Evolutionary conservation across 1,140 invertebrate genomes (phyloP).

Genomic region (Drosophila sp.): DNA sequence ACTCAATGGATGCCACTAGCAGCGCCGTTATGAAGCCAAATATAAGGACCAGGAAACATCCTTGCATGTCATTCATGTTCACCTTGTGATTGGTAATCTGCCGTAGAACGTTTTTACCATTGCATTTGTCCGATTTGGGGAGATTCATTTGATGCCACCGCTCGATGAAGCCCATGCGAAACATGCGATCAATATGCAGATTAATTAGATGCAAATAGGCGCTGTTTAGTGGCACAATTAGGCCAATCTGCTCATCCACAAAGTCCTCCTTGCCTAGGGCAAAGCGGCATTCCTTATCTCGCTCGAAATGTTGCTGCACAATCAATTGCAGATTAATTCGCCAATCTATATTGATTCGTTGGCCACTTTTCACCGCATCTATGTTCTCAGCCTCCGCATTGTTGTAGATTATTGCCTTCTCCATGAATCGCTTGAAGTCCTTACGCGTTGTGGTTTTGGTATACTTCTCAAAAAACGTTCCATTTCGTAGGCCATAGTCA

Average conservation of each 20-base stretch:
- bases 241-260: slow-evolving; percentile 90
- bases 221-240: slow-evolving; percentile 89
- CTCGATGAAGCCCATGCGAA: slow-evolving; percentile 92
- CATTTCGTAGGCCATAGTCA: slow-evolving; percentile 90
- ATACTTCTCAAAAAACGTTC: slow-evolving; percentile 89
- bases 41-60: slow-evolving; percentile 84
- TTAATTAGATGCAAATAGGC: slow-evolving; percentile 89
- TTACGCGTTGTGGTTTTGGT: slow-evolving; percentile 80
- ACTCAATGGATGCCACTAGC: slow-evolving; percentile 50
- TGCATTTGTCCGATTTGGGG: slow-evolving; percentile 91
- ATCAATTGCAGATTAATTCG: slow-evolving; percentile 87
- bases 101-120: slow-evolving; percentile 84
- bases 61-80: slow-evolving; percentile 94
- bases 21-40: slow-evolving; percentile 62
- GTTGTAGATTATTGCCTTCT: slow-evolving; percentile 83
- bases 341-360: slow-evolving; percentile 92
- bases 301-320: slow-evolving; percentile 77
- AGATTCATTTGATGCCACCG: slow-evolving; percentile 92
- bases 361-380: slow-evolving; percentile 85
- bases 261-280: slow-evolving; percentile 87
- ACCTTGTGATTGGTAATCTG: slow-evolving; percentile 93
- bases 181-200: slow-evolving; percentile 89
- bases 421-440: slow-evolving; percentile 75
- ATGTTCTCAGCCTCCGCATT: slow-evolving; percentile 84
- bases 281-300: slow-evolving; percentile 75